phyloP scores from a whole-genome alignment of 2,797 vertebrate genomes.

The Limnodromus scolopaceus region DNA sequence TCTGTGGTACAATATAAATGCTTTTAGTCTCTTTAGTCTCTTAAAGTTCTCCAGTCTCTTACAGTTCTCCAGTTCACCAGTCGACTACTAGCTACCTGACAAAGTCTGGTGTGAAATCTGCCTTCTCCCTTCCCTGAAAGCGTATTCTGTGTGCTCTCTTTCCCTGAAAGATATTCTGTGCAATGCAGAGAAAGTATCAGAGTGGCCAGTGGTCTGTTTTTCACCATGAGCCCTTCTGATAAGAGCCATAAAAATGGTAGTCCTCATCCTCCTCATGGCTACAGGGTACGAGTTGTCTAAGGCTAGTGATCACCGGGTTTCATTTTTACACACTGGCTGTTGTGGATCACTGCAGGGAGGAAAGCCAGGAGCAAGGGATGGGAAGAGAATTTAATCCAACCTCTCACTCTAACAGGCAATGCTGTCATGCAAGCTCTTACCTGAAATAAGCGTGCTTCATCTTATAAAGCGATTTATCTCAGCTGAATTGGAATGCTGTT shows the following conservation, averaged over 20 bases:
- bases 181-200: background rate
- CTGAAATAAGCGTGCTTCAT: background rate
- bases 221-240: background rate
- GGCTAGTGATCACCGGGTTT: background rate
- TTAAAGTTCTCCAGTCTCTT: background rate
- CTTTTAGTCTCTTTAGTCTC: background rate
- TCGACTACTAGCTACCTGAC: background rate
- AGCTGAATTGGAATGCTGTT: background rate
- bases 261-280: background rate
- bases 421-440: background rate
- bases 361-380: background rate
- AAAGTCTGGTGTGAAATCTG: background rate
- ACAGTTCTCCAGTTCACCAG: background rate
- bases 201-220: background rate
- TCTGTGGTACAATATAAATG: background rate
- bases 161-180: background rate
- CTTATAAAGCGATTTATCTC: background rate
- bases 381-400: background rate
- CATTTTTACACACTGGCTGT: background rate
- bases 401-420: accelerated
- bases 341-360: background rate
- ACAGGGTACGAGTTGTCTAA: background rate
- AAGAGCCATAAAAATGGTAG: background rate
- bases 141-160: background rate
- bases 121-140: background rate